Evolutionary conservation across 2,797 vertebrate species (phyloP).

Genomic region (Dromococcyx pavoninus): DNA sequence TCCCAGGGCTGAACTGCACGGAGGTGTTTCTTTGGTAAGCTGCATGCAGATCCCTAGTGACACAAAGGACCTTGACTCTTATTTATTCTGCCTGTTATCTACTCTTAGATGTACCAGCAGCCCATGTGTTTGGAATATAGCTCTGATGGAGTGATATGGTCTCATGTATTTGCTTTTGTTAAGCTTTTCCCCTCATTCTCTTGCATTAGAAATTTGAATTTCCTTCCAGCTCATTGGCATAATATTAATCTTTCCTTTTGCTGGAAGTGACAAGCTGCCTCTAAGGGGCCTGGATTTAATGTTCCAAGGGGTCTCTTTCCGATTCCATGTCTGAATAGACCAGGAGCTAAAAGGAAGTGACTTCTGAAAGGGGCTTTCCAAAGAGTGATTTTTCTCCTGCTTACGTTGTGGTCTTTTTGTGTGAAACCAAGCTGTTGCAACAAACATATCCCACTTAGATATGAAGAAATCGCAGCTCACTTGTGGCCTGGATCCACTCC

Average conservation of each 20-base stretch:
- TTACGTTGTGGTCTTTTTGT: neutral
- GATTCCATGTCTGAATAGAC: neutral
- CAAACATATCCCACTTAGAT: neutral
- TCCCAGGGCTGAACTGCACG: neutral
- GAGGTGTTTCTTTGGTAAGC: neutral
- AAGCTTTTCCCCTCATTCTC: constrained; percentile 45
- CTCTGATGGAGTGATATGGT: neutral
- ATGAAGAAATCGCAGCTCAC: neutral
- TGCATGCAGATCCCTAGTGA: neutral
- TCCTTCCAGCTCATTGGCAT: constrained; percentile 8
- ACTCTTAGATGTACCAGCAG: neutral
- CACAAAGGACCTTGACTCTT: neutral
- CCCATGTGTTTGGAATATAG: neutral
- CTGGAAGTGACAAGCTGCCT: neutral
- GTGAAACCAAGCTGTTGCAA: neutral
- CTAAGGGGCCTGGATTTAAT: neutral
- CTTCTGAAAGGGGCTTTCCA: neutral
- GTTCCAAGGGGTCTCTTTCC: neutral
- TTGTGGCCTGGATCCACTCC: neutral
- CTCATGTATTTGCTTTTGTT: constrained; percentile 41
- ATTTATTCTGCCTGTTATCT: constrained; percentile 8
- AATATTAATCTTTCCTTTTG: neutral
- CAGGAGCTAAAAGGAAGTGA: neutral
- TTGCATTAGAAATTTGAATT: constrained; percentile 25
- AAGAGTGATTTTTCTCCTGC: neutral